Base-by-base conservation (phyloP, 2,113 vertebrate genomes). In the Alethe diademata region DNA sequence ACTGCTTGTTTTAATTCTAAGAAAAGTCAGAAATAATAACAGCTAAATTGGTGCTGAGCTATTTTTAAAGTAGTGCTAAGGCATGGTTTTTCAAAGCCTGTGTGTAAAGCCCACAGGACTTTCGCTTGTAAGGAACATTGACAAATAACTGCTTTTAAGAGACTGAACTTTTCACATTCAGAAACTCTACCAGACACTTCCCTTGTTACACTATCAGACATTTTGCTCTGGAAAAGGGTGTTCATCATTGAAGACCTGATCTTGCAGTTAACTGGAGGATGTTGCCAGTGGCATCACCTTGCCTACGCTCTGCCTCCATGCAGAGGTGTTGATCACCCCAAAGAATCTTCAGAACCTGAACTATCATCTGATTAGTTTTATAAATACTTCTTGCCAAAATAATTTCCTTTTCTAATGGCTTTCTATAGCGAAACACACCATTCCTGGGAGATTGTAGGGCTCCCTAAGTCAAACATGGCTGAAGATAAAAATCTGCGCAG, bases 271-370 rank as follows among this genome's bases (percentile, higher is more conserved):
- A 43, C 35, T 80, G 54, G 50, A 91, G 20, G 20, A 33, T 38
- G 36, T 28, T 57, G 50, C 25, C 45, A 25, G 50, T 40, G 33
- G 20, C 31, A 70, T 54, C 62, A 61, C 33, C 45, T 61, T 42
- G 19, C 19, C 40, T 73, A 19, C 3, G 3, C 10, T 71, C 51
- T 85, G 54, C 7, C 35, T 76, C 25, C 0, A 0, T 51, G 31
- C 11, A 1, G 43, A 43, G 53, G 9, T 65, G 17, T 20, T 47
- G 53, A 56, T 42, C 26, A 85, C 9, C 33, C 43, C 50, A 86
- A 18, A 54, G 56, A 57, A 73, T 36, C 38, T 14, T 50, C 26
- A 5, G 57, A 69, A 65, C 25, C 29, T 48, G 64, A 45, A 35
- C 24, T 48, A 3, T 50, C 16, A 8, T 45, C 31, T 72, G 36